Conservation (phyloP, 2,797 vertebrate genomes). For the Sandelia bainsii region DNA sequence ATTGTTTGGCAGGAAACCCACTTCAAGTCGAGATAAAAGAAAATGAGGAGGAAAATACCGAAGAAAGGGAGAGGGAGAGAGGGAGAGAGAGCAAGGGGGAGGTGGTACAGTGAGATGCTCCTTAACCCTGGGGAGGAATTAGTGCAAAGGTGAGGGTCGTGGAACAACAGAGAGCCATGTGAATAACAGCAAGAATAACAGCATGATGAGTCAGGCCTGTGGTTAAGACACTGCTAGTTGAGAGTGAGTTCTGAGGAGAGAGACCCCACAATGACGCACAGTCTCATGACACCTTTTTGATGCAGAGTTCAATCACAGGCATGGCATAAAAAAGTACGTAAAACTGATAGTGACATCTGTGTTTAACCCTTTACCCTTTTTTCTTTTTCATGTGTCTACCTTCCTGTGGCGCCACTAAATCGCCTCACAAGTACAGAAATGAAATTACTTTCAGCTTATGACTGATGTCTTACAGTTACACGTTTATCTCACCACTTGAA, state of each 20-base stretch:
- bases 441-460: too few relatives aligned
- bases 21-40: constrained; percentile 62
- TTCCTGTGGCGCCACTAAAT: too few relatives aligned
- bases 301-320: not conserved
- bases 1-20: constrained; percentile 77
- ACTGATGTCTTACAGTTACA: too few relatives aligned
- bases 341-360: not conserved
- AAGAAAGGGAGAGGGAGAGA: constrained; percentile 24
- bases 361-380: not conserved
- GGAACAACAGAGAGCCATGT: constrained; percentile 41
- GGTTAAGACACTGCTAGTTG: constrained; percentile 39
- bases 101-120: constrained; percentile 39
- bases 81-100: not conserved
- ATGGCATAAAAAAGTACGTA: not conserved
- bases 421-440: too few relatives aligned
- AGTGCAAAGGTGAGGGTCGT: constrained; percentile 74
- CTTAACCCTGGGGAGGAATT: constrained; percentile 50
- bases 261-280: constrained; percentile 55
- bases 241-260: not conserved
- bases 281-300: constrained; percentile 19
- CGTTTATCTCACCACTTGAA: too few relatives aligned
- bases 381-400: too few relatives aligned
- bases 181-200: constrained; percentile 42
- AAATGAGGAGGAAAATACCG: constrained; percentile 47
- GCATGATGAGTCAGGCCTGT: constrained; percentile 65